These are phyloP conservation scores for Aporophyla nigra DNA, from an alignment of 2,888 invertebrate species.

Conservation along the genomic window DNA sequence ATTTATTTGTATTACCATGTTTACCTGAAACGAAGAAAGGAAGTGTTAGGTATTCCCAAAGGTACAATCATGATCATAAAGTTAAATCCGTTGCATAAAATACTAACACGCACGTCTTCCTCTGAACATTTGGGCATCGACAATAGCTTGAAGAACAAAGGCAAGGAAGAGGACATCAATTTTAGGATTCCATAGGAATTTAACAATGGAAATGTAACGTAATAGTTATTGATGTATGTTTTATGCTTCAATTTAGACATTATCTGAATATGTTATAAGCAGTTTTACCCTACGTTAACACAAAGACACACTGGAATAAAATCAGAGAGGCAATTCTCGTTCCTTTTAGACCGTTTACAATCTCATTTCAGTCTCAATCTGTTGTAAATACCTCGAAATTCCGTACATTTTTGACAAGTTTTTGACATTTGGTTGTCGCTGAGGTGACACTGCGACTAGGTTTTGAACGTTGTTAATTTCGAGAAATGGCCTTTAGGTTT, in stretches of 20 bases:
- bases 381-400: too few relatives aligned
- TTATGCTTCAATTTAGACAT: neutral
- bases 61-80: slow-evolving; percentile 28
- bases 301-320: too few relatives aligned
- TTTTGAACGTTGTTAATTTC: too few relatives aligned
- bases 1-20: slow-evolving; percentile 32
- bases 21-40: slow-evolving; percentile 62
- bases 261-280: too few relatives aligned
- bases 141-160: slow-evolving; percentile 39
- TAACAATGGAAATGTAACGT: slow-evolving; percentile 29
- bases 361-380: too few relatives aligned
- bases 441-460: too few relatives aligned
- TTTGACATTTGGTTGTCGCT: too few relatives aligned
- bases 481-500: too few relatives aligned
- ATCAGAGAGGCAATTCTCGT: too few relatives aligned
- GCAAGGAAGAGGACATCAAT: slow-evolving; percentile 32
- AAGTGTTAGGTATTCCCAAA: slow-evolving; percentile 39
- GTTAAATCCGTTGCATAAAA: slow-evolving; percentile 31
- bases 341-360: too few relatives aligned
- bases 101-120: slow-evolving; percentile 4
- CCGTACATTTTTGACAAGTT: too few relatives aligned
- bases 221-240: slow-evolving; percentile 10
- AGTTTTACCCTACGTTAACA: too few relatives aligned
- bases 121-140: slow-evolving; percentile 30
- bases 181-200: slow-evolving; percentile 14